A percentile compares a stretch with the other conserved stretches of the same genome.
Conservation (phyloP, 2,797 vertebrate species). For the Odontamblyopus lacepedii region DNA sequence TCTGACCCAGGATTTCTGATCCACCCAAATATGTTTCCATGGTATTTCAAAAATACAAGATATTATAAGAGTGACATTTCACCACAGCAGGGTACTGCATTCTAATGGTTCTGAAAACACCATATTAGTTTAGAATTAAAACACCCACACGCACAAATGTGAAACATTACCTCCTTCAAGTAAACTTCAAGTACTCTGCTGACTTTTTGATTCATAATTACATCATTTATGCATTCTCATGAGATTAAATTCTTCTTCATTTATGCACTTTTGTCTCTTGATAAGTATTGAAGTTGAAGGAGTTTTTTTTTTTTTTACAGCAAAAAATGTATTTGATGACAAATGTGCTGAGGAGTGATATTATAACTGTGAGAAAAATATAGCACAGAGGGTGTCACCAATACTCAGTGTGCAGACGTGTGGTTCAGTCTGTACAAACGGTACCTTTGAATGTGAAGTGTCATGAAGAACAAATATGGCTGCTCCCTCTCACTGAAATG, state of each 20-base stretch:
- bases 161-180: background rate
- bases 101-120: background rate
- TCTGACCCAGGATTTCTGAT: too few species aligned
- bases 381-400: conserved; percentile 20
- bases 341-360: background rate
- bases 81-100: background rate
- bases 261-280: background rate
- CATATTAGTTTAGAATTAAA: background rate
- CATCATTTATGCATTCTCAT: background rate
- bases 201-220: background rate
- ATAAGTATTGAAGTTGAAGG: background rate
- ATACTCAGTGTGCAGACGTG: conserved; percentile 55
- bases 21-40: too few species aligned
- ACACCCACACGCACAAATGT: background rate
- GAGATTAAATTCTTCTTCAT: background rate
- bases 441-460: conserved; percentile 53
- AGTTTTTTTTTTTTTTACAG: background rate
- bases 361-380: background rate
- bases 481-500: conserved; percentile 26
- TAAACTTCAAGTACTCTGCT: background rate
- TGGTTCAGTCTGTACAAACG: conserved; percentile 43
- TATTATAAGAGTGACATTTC: background rate
- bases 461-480: too few species aligned
- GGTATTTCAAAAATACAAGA: background rate
- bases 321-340: background rate